A percentile compares a stretch with the other conserved stretches of the same genome.
Evolutionary conservation across 2,888 invertebrate genomes (phyloP).

Genomic region (Bembecia ichneumoniformis): DNA sequence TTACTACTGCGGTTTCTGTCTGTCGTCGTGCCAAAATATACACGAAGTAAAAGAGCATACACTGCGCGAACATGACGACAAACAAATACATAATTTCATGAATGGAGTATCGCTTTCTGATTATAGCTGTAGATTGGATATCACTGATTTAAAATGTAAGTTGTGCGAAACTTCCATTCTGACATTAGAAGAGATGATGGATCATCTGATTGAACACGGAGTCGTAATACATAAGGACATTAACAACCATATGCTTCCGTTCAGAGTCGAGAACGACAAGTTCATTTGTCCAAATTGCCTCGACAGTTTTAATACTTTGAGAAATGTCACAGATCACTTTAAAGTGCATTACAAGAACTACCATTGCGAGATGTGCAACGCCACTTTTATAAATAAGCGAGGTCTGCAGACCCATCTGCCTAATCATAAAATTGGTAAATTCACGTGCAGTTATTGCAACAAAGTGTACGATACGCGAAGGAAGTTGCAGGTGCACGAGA

Average conservation of each 20-base stretch:
- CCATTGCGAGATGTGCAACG: slow-evolving; percentile 13
- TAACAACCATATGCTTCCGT: slow-evolving; percentile 42
- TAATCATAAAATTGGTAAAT: slow-evolving; percentile 15
- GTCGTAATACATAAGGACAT: slow-evolving; percentile 37
- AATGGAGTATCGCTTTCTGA: slow-evolving; percentile 26
- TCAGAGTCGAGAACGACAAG: slow-evolving; percentile 22
- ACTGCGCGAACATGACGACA: slow-evolving; percentile 1
- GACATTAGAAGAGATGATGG: slow-evolving; percentile 30
- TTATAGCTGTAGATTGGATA: slow-evolving; percentile 43
- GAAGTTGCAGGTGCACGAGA: slow-evolving; percentile 14
- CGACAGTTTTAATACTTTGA: slow-evolving; percentile 17
- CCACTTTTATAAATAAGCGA: slow-evolving; percentile 11
- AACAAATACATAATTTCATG: slow-evolving; percentile 10
- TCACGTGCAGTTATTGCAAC: slow-evolving; percentile 21
- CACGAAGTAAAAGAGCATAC: slow-evolving; percentile 1
- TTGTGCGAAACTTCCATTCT: slow-evolving; percentile 27
- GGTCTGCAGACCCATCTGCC: slow-evolving; percentile 8
- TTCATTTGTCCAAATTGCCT: slow-evolving; percentile 27
- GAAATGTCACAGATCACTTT: slow-evolving; percentile 7
- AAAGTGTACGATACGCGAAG: slow-evolving; percentile 9
- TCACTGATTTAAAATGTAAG: slow-evolving; percentile 35
- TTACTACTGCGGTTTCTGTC: neutral
- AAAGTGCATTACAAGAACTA: slow-evolving; percentile 3
- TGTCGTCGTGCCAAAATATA: neutral
- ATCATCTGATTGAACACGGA: slow-evolving; percentile 38